A percentile compares a stretch with the other conserved stretches of the same genome.
These are phyloP conservation scores for Oryzias javanicus DNA, from an alignment of 2,113 vertebrate species.

Conservation along the genomic window DNA sequence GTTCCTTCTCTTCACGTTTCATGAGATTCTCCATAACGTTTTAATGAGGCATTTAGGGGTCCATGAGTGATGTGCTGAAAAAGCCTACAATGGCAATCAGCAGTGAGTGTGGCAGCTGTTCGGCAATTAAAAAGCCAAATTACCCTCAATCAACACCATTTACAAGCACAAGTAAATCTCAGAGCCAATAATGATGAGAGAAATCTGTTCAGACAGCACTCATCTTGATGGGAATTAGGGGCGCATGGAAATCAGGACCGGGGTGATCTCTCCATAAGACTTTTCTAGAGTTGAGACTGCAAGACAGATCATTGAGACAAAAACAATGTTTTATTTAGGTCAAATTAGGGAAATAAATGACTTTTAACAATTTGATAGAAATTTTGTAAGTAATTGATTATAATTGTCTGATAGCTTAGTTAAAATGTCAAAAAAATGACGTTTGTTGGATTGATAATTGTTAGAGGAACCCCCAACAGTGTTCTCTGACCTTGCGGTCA, in stretches of 20 bases:
- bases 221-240: conserved; percentile 75
- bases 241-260: conserved; percentile 66
- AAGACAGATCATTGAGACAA: too few relatives aligned
- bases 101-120: conserved; percentile 76
- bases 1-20: conserved; percentile 62
- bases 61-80: conserved; percentile 73
- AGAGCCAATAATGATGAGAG: conserved; percentile 75
- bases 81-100: conserved; percentile 80
- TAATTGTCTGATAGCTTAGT: too few relatives aligned
- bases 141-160: conserved; percentile 81
- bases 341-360: too few relatives aligned
- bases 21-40: conserved; percentile 64
- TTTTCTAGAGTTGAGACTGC: too few relatives aligned
- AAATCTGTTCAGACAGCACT: conserved; percentile 76
- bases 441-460: too few relatives aligned
- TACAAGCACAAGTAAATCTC: conserved; percentile 76
- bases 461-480: too few relatives aligned
- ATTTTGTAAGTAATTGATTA: too few relatives aligned
- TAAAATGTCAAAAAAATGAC: too few relatives aligned
- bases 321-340: too few relatives aligned
- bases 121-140: conserved; percentile 81
- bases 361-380: too few relatives aligned
- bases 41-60: conserved; percentile 74
- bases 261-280: conserved; percentile 31
- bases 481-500: conserved; percentile 8